Percentiles rank a stretch among this genome's conserved stretches.
These are phyloP conservation scores for Halotydeus destructor DNA, from an alignment of 1,140 invertebrate species.

Conservation along the genomic window DNA sequence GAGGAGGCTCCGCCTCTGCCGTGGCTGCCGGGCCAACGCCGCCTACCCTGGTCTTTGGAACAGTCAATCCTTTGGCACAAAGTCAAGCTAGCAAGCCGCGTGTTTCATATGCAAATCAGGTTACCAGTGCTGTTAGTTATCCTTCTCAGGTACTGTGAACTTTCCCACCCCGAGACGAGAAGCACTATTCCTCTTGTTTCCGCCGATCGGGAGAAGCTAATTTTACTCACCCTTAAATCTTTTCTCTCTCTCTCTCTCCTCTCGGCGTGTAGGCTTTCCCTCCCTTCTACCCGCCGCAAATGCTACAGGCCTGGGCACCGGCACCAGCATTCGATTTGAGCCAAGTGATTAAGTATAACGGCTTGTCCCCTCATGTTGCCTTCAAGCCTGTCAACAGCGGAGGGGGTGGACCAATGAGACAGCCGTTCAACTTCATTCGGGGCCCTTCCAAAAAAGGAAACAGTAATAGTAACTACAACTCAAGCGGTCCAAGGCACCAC, in stretches of 20 bases:
- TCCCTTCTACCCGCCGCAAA: constrained; percentile 20
- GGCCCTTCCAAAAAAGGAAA: too few relatives aligned
- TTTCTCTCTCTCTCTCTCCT: neutral
- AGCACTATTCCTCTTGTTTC: neutral
- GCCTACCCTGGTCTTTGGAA: neutral
- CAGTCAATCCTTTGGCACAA: neutral
- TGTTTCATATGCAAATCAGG: constrained; percentile 8
- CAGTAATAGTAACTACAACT: too few relatives aligned
- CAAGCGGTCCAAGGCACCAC: too few relatives aligned
- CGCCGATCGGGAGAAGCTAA: neutral
- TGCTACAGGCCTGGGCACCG: constrained; percentile 18
- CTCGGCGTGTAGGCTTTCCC: constrained; percentile 13
- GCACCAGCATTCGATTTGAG: constrained; percentile 42
- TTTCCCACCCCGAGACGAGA: too few relatives aligned
- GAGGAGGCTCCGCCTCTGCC: neutral
- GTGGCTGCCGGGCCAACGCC: constrained; percentile 4
- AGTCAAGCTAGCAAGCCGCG: neutral
- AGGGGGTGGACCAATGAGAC: too few relatives aligned
- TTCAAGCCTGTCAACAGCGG: constrained; percentile 25
- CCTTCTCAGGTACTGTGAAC: constrained; percentile 2
- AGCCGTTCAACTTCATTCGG: too few relatives aligned
- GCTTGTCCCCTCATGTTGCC: constrained; percentile 41
- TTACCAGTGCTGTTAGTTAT: neutral
- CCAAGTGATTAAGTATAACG: constrained; percentile 47
- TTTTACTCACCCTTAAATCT: constrained; percentile 5